phyloP scores from a whole-genome alignment of 2,797 vertebrate genomes.

The Loriculus beryllinus region DNA sequence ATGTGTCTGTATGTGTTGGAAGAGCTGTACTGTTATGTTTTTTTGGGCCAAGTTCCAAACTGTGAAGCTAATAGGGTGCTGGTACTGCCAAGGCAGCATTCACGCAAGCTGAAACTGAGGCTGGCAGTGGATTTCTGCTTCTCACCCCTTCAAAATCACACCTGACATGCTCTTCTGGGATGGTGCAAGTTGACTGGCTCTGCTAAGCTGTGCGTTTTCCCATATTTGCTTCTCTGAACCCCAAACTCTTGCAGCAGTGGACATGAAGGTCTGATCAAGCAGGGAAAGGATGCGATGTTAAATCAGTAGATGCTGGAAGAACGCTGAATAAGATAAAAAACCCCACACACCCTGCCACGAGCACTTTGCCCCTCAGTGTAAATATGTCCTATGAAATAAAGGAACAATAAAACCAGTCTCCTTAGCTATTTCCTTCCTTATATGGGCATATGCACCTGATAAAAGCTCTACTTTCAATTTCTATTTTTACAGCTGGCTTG shows the following conservation, averaged over 20 bases:
- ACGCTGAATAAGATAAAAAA: neutral
- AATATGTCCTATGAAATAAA: neutral
- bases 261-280: neutral
- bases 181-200: neutral
- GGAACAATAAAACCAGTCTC: neutral
- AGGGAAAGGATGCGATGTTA: neutral
- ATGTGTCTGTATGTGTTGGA: neutral
- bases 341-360: neutral
- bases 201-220: neutral
- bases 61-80: neutral
- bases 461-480: neutral
- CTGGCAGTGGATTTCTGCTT: neutral
- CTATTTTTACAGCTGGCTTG: neutral
- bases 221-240: neutral
- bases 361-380: neutral
- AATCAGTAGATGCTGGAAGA: neutral
- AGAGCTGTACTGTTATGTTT: neutral
- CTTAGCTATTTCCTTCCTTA: neutral
- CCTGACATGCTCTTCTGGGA: neutral
- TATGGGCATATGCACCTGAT: neutral
- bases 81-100: neutral
- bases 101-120: neutral
- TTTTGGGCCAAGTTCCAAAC: neutral
- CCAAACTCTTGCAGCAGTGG: neutral
- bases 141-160: neutral